These are phyloP conservation scores for Tenthredo mesomela DNA, from an alignment of 2,888 invertebrate genomes.

Conservation along the genomic window DNA sequence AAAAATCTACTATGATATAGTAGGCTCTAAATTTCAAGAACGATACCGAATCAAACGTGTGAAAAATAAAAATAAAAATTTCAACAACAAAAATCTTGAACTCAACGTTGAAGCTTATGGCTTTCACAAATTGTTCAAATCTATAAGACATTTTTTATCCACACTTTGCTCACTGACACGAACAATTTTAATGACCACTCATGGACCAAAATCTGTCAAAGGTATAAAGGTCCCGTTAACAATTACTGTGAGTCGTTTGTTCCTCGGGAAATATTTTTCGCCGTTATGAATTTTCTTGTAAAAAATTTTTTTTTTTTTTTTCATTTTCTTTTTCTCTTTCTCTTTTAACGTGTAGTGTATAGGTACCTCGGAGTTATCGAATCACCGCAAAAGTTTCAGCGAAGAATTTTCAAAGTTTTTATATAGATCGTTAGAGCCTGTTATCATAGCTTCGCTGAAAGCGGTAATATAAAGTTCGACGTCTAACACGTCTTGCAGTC, in stretches of 20 bases:
- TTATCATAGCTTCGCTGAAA: background rate
- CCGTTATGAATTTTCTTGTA: background rate
- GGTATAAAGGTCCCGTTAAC: background rate
- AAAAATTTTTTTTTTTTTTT: background rate
- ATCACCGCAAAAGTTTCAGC: background rate
- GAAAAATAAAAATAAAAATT: background rate
- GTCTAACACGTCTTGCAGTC: background rate
- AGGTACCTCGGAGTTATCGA: background rate
- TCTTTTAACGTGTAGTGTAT: background rate
- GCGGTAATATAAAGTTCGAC: background rate
- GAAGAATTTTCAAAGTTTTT: background rate
- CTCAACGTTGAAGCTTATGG: background rate
- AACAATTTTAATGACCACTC: constrained; percentile 32
- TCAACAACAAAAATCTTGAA: background rate
- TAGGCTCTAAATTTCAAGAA: background rate
- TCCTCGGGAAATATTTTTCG: background rate
- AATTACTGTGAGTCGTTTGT: background rate
- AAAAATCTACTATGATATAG: background rate
- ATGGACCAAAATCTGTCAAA: background rate
- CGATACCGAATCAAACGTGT: background rate
- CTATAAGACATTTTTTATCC: background rate
- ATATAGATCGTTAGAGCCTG: background rate
- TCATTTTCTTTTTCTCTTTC: background rate
- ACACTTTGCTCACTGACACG: background rate
- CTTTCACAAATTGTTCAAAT: background rate